A percentile compares a stretch with the other conserved stretches of the same genome.
Conservation (phyloP, 1,140 invertebrate genomes). For the Panagrolaimus sp. region DNA sequence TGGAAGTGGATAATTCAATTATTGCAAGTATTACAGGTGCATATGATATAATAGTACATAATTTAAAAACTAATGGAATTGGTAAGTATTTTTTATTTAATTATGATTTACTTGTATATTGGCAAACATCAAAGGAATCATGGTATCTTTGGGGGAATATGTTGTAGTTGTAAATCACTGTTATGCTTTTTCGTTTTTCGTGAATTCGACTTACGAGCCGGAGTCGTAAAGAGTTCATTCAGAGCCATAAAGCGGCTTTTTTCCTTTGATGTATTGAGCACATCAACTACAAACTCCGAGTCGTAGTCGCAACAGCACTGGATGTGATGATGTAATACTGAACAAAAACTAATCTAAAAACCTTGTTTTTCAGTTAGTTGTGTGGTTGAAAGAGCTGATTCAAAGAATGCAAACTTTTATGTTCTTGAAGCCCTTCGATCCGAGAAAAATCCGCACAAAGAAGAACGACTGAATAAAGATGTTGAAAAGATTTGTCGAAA, state of each 20-base stretch:
- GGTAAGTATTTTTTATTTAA: not conserved
- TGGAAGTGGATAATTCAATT: not conserved
- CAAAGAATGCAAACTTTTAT: not conserved
- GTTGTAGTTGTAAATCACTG: no score
- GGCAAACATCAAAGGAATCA: no score
- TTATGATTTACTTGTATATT: not conserved
- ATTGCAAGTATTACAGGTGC: not conserved
- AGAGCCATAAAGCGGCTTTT: no score
- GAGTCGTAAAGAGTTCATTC: no score
- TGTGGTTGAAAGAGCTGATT: constrained; percentile 2
- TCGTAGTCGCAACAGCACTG: constrained; percentile 2
- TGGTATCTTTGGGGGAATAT: no score
- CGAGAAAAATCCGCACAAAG: not conserved
- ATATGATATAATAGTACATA: not conserved
- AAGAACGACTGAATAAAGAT: constrained; percentile 8
- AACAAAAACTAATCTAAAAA: no score
- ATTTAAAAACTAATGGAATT: not conserved
- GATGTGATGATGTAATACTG: no score
- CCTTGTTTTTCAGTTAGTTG: not conserved
- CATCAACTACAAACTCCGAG: no score
- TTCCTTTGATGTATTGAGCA: no score
- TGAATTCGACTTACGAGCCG: no score
- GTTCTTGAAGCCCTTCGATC: not conserved
- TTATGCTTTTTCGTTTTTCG: no score
- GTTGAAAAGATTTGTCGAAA: constrained; percentile 8